Conservation (phyloP, 2,888 invertebrate genomes). For the Chrysina gloriosa region DNA sequence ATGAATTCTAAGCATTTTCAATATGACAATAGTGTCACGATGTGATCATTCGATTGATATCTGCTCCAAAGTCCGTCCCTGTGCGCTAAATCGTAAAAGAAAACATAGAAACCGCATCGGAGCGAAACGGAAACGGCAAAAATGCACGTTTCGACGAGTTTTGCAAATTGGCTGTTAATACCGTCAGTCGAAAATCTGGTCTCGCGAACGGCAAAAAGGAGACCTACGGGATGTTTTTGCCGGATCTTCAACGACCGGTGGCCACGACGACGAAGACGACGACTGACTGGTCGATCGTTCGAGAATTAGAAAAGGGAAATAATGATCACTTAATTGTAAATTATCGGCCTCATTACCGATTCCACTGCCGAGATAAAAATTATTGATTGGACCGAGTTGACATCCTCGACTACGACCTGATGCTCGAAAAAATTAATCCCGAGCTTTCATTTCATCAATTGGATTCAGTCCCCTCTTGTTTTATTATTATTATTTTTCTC, state of each 20-base stretch:
- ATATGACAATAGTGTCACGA: no score
- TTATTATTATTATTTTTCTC: not conserved
- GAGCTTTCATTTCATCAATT: conserved; percentile 27
- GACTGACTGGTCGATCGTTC: conserved; percentile 20
- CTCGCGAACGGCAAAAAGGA: conserved; percentile 57
- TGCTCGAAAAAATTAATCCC: conserved; percentile 23
- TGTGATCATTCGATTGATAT: no score
- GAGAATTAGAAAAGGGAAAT: conserved; percentile 59
- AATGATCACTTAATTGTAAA: conserved; percentile 66
- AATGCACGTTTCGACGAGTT: conserved; percentile 58
- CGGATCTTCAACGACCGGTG: conserved; percentile 55
- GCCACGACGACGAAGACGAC: conserved; percentile 52
- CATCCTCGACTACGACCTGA: not conserved
- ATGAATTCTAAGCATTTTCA: no score
- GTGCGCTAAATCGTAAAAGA: no score
- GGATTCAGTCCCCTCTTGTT: not conserved
- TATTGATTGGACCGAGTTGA: conserved; percentile 41
- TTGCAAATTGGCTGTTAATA: conserved; percentile 64
- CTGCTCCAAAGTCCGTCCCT: no score
- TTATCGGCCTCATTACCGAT: conserved; percentile 57
- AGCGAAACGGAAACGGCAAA: conserved; percentile 35
- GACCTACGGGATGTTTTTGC: conserved; percentile 51
- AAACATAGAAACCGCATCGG: conserved; percentile 1
- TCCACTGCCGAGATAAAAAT: conserved; percentile 41
- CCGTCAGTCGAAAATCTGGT: conserved; percentile 59